Conservation (phyloP, 2,888 invertebrate genomes). For the Tetrapedia diversipes region DNA sequence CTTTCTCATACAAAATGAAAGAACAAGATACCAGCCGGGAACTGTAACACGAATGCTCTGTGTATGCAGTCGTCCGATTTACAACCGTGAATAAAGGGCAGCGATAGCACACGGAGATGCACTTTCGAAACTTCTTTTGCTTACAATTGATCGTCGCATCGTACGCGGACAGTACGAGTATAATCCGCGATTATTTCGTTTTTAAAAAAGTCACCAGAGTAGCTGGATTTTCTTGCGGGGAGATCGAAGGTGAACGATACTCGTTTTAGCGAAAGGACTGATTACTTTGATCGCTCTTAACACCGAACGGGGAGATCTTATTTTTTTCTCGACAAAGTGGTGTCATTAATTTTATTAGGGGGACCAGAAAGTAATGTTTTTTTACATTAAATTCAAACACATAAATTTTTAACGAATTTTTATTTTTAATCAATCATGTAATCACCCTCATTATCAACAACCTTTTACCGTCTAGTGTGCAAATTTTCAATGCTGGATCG, state of each 20-base stretch:
- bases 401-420: no score
- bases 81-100: background rate
- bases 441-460: no score
- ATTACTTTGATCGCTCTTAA: no score
- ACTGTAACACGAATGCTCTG: slow-evolving; percentile 24
- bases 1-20: slow-evolving; percentile 44
- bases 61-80: slow-evolving; percentile 13
- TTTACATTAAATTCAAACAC: no score
- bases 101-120: slow-evolving; percentile 24
- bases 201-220: slow-evolving; percentile 64
- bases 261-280: no score
- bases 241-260: slow-evolving; percentile 52
- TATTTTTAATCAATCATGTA: no score
- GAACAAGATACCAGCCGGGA: background rate
- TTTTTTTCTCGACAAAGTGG: no score
- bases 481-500: no score
- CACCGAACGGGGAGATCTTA: no score
- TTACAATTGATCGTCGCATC: slow-evolving; percentile 31
- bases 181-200: slow-evolving; percentile 68
- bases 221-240: slow-evolving; percentile 68
- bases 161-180: slow-evolving; percentile 29
- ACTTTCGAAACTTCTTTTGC: slow-evolving; percentile 22
- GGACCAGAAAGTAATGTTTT: no score
- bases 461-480: no score
- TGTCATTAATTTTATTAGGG: no score